Base-by-base conservation (phyloP, 37 sponge, comb jelly and placozoan genomes). In the Lycopodina hypogea region DNA sequence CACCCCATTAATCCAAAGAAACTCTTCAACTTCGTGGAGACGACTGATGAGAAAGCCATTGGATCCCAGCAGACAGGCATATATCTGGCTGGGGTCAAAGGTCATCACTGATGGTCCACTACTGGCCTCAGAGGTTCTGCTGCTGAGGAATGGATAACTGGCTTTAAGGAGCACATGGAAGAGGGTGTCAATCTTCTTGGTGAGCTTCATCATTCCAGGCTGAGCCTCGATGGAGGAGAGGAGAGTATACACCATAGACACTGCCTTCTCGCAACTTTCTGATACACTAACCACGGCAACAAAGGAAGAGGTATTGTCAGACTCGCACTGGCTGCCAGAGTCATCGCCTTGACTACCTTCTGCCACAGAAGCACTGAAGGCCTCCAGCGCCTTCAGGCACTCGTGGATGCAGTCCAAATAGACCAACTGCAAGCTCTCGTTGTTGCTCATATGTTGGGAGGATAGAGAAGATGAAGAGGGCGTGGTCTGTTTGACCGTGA, bases 1-100 rank as follows among this genome's bases (percentile, higher is more conserved):
- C 0, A 42, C 56, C n/a, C 7, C 1, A 24, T 84, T 77, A 57
- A 56, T 39, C 6, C 82, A 56, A 60, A 84, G 24, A 33, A 73
- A 87, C 59, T 84, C 88, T 76, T 94, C 94, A 1, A 84, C 88
- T 34, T 87, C 82, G 39, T 90, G 91, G 19, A 90, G 58, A n/a
- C 87, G 40, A 6, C 33, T 66, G 52, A 94, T 73, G 30, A 94
- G 75, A 28, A 71, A 69, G 57, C 72, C 55, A 18, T 60, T 81
- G 17, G 57, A 55, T 28, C 91, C 91, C 18, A 94, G 56, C 4
- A 94, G 83, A 74, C 94, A 90, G 22, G 91, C 64, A 70, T 94
- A 90, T 1, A 94, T 68, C 32, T 35, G 63, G 24, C 68, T 60
- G 4, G 56, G 39, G 0, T 83, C 73, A 72, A 92, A 92, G n/a